Conservation (phyloP, 2,797 vertebrate species). For the Enteromius mattozi region DNA sequence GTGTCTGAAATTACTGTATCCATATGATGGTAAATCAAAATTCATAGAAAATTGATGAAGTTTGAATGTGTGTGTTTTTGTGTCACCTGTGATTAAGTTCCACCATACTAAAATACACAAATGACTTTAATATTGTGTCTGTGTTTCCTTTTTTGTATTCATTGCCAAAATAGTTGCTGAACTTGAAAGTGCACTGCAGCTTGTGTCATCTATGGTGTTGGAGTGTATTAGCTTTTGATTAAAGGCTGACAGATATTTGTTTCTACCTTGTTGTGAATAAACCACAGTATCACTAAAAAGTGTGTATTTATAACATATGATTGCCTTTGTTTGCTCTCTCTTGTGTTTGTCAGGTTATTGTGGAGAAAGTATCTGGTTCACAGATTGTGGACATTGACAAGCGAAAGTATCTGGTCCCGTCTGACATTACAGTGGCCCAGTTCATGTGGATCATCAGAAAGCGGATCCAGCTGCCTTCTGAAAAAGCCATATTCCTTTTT, state of each 20-base stretch:
- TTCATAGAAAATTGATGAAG: neutral
- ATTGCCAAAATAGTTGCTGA: neutral
- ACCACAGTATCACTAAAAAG: neutral
- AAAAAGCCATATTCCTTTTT: constrained; percentile 99
- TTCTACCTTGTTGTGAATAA: neutral
- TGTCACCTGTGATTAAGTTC: neutral
- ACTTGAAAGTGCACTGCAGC: neutral
- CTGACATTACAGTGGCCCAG: constrained; percentile 98
- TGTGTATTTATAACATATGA: neutral
- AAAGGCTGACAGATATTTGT: neutral
- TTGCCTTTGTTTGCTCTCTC: neutral
- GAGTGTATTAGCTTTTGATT: neutral
- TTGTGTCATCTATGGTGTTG: neutral
- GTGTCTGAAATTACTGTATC: too few relatives aligned
- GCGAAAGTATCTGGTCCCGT: constrained; percentile 97
- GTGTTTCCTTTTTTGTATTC: neutral
- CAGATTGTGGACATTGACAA: constrained; percentile 99
- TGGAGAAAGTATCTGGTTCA: constrained; percentile 97
- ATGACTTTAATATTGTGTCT: neutral
- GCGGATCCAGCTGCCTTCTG: constrained; percentile 97
- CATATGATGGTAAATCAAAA: neutral
- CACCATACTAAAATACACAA: neutral
- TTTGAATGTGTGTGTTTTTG: neutral
- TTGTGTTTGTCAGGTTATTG: constrained; percentile 85
- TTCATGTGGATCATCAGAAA: constrained; percentile 99